Percentiles rank a stretch among this genome's conserved stretches.
These are phyloP conservation scores for Scelioninae gen. 2 DNA, from an alignment of 2,888 invertebrate genomes.

Conservation along the genomic window DNA sequence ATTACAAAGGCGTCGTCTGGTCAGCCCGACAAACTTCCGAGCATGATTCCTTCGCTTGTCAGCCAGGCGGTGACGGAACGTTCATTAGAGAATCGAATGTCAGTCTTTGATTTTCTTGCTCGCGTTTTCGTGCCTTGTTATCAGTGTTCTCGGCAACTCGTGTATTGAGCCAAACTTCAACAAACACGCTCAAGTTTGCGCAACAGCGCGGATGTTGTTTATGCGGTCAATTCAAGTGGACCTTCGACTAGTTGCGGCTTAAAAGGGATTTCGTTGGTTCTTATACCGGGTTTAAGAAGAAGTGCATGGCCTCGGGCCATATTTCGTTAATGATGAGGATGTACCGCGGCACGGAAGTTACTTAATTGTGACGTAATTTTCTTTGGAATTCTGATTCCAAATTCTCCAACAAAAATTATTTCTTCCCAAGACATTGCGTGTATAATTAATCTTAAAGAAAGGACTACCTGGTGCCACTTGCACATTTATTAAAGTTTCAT, in stretches of 20 bases:
- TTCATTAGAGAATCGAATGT: conserved; percentile 49
- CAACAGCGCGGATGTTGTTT: conserved; percentile 17
- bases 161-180: conserved; percentile 10
- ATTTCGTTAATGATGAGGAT: conserved; percentile 25
- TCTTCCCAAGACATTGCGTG: too few species aligned
- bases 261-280: conserved; percentile 19
- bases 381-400: too few species aligned
- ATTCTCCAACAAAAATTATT: too few species aligned
- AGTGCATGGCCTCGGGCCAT: too few species aligned
- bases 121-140: conserved; percentile 37
- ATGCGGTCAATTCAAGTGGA: conserved; percentile 26
- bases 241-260: conserved; percentile 6
- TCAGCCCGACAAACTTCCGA: conserved; percentile 27
- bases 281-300: conserved; percentile 9
- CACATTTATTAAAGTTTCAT: too few species aligned
- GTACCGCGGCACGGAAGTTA: not conserved
- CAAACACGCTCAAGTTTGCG: conserved; percentile 14
- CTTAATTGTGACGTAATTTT: too few species aligned
- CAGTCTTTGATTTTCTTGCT: conserved; percentile 51
- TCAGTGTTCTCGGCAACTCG: conserved; percentile 3
- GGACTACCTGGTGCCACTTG: too few species aligned
- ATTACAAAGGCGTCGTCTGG: conserved; percentile 25
- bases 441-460: too few species aligned
- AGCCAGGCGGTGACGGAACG: conserved; percentile 14
- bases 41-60: conserved; percentile 37